These are phyloP conservation scores for Chironomus riparius DNA, from an alignment of 2,888 invertebrate species.

Conservation along the genomic window DNA sequence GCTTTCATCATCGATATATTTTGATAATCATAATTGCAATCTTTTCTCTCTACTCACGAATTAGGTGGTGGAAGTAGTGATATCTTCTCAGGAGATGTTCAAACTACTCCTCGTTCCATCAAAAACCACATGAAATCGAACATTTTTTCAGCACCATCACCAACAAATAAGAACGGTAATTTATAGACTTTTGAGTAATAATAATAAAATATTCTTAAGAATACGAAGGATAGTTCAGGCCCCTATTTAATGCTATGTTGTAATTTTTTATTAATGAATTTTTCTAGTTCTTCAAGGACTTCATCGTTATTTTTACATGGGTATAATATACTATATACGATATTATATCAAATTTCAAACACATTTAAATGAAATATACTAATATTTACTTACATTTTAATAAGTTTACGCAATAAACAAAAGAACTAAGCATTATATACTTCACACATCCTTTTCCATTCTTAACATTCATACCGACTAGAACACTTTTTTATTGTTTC, in stretches of 20 bases:
- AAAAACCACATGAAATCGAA: slow-evolving; percentile 43
- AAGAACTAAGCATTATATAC: no score
- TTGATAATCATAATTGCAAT: no score
- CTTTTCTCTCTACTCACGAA: not conserved
- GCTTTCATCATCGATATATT: no score
- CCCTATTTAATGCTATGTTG: no score
- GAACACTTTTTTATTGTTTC: no score
- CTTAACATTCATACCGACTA: no score
- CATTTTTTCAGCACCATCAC: slow-evolving; percentile 39
- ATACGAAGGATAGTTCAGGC: not conserved
- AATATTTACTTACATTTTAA: not conserved
- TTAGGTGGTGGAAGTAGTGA: slow-evolving; percentile 50
- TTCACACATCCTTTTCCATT: no score
- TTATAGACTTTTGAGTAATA: not conserved
- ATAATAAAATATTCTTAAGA: not conserved
- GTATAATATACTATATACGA: slow-evolving; percentile 33
- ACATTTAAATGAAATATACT: not conserved
- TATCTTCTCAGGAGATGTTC: slow-evolving; percentile 44
- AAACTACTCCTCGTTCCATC: slow-evolving; percentile 38
- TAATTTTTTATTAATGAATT: not conserved
- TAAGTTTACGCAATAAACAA: not conserved
- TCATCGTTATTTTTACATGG: slow-evolving; percentile 45
- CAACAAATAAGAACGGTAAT: slow-evolving; percentile 28
- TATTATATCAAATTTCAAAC: slow-evolving; percentile 6
- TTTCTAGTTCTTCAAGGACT: slow-evolving; percentile 44